These are phyloP conservation scores for Hoplodrina blanda DNA, from an alignment of 2,888 invertebrate genomes.

Conservation along the genomic window DNA sequence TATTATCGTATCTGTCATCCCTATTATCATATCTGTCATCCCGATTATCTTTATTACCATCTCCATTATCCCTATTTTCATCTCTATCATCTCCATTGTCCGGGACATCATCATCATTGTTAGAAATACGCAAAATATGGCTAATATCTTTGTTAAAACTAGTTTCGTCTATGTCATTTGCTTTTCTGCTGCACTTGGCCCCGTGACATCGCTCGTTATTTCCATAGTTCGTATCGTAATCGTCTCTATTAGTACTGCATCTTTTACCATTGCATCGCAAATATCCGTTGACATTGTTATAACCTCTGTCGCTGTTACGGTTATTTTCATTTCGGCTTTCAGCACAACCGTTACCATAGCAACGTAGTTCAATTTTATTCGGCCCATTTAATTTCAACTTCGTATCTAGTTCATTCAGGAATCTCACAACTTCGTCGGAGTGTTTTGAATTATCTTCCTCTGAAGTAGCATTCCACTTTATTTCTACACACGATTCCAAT, in stretches of 20 bases:
- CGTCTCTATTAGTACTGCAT: conserved; percentile 6
- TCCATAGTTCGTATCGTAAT: background rate
- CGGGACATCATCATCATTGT: background rate
- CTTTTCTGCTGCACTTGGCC: conserved; percentile 18
- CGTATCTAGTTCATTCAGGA: conserved; percentile 20
- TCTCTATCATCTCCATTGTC: no score
- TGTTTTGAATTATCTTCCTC: background rate
- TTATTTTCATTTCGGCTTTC: background rate
- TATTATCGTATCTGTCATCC: no score
- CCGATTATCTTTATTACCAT: no score
- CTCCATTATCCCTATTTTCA: no score
- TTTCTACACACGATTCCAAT: conserved; percentile 7
- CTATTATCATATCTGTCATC: no score
- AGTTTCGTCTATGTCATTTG: background rate
- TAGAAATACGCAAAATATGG: conserved; percentile 2
- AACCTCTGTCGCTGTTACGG: background rate
- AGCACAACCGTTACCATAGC: conserved; percentile 1
- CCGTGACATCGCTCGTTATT: conserved; percentile 15
- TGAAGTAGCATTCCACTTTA: conserved; percentile 4
- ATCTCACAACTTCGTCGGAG: conserved; percentile 5
- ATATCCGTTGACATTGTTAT: background rate
- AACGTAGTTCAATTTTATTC: background rate
- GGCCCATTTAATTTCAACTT: background rate
- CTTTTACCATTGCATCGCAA: conserved; percentile 17
- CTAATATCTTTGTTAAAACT: background rate